Conservation (phyloP, 2,113 vertebrate species). For the Scopus umbretta region DNA sequence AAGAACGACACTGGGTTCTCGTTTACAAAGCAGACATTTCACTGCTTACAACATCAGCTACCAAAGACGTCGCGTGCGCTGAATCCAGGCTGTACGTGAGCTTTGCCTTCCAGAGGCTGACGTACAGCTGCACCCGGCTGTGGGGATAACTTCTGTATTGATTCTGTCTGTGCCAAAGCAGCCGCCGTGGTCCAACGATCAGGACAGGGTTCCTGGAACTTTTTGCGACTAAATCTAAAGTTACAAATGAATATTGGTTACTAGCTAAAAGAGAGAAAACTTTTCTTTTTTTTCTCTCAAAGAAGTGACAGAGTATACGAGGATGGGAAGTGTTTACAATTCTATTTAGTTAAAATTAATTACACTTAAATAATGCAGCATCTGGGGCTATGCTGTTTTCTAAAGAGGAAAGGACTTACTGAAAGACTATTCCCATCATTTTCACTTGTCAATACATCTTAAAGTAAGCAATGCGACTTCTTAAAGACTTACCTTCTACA, state of each 20-base stretch:
- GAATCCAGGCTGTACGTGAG: rapidly evolving
- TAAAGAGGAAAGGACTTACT: neutral
- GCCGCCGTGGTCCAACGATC: slow-evolving; percentile 73
- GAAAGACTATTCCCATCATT: neutral
- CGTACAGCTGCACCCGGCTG: slow-evolving; percentile 60
- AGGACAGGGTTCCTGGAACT: slow-evolving; percentile 63
- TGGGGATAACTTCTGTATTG: slow-evolving; percentile 73
- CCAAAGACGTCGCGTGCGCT: rapidly evolving
- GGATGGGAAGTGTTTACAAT: neutral
- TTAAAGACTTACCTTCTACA: neutral
- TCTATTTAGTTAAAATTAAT: neutral
- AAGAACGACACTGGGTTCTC: rapidly evolving
- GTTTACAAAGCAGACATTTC: neutral
- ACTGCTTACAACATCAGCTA: no score
- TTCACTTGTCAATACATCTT: neutral
- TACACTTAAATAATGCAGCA: neutral
- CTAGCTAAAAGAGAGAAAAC: neutral
- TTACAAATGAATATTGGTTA: neutral
- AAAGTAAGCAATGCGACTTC: neutral
- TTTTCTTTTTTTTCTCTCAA: no score
- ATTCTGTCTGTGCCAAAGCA: slow-evolving; percentile 67
- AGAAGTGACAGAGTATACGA: neutral
- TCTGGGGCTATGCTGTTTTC: neutral
- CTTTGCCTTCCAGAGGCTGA: neutral
- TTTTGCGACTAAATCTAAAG: slow-evolving; percentile 69